A percentile compares a stretch with the other conserved stretches of the same genome.
Conservation (phyloP, 2,113 vertebrate genomes). For the Heterocephalus glaber region DNA sequence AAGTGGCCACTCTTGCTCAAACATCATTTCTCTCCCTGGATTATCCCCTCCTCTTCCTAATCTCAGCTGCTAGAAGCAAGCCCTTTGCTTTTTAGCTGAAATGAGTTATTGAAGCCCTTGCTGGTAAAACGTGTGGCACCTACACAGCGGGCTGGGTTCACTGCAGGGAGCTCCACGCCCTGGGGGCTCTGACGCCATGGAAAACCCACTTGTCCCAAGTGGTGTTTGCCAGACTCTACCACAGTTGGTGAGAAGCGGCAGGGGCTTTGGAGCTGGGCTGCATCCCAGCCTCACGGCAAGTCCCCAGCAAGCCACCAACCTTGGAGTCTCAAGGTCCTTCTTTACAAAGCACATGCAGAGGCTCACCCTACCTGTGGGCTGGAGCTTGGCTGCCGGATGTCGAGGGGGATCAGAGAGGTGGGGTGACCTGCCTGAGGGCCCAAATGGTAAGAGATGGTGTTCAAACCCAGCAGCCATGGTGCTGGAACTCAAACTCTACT, state of each 20-base stretch:
- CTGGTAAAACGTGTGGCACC: not conserved
- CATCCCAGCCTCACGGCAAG: not conserved
- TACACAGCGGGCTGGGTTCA: not conserved
- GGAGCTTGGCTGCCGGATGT: not conserved
- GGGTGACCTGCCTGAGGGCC: not conserved
- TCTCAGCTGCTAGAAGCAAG: not conserved
- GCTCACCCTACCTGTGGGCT: not conserved
- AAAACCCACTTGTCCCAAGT: not conserved
- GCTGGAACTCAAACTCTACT: not conserved
- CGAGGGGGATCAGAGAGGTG: not conserved
- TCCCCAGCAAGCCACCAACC: not conserved
- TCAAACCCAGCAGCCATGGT: not conserved
- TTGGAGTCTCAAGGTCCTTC: not conserved
- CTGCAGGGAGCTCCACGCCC: not conserved
- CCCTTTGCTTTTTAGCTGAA: not conserved
- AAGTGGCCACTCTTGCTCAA: not conserved
- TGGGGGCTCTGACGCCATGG: not conserved
- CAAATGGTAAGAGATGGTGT: not conserved
- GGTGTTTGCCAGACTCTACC: not conserved
- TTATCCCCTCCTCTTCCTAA: not conserved
- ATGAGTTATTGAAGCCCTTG: not conserved
- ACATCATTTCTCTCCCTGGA: not conserved
- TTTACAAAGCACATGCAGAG: not conserved
- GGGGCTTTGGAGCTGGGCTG: not conserved
- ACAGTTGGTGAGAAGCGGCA: no score